Evolutionary conservation across 2,888 invertebrate genomes (phyloP), one percentile per base, ranked within the genome.

Genomic region (Alsophila aescularia): DNA sequence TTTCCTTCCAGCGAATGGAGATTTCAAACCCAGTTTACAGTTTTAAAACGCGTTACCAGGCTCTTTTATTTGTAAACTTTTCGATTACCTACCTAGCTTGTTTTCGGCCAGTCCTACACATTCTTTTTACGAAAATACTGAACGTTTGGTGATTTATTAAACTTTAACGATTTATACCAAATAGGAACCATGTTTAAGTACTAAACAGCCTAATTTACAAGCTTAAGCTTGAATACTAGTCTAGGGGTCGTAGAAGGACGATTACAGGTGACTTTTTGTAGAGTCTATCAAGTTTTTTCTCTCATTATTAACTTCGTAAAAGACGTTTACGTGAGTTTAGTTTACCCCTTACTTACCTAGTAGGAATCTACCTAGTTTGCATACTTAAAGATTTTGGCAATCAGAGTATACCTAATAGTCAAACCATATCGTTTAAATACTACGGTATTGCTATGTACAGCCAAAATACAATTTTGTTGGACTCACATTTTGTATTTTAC

Each of bases 1-100:
- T 48, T 57, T 67, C 59, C 65, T 66, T 64, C 53, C 53, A 41
- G 47, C 41, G 36, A 48, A 52, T 61, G 34, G 49, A 45, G 55
- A 52, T 60, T 51, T 55, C 13, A 49, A 43, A 31, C 31, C 27
- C 29, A 53, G 41, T 12, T 47, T 44, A 44, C 43, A 35, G n/a
- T 49, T 64, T 64, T 58, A 48, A 51, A 64, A 55, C 44, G 49
- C 40, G 18, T 31, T 24, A 32, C 41, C 13, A 27, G 10, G 21
- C n/a, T 36, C 36, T 37, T 34, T 40, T 8, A n/a, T 21, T 24
- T 50, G 27, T 29, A n/a, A 31, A 18, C 32, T 55, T 52, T 48
- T 36, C 40, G 24, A 32, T 54, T 56, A 47, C n/a, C n/a, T n/a
- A n/a, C n/a, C n/a, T n/a, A n/a, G 16, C 10, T 29, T 27, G 16